Evolutionary conservation across 2,797 vertebrate genomes (phyloP).

Genomic region (Sphenodon punctatus): DNA sequence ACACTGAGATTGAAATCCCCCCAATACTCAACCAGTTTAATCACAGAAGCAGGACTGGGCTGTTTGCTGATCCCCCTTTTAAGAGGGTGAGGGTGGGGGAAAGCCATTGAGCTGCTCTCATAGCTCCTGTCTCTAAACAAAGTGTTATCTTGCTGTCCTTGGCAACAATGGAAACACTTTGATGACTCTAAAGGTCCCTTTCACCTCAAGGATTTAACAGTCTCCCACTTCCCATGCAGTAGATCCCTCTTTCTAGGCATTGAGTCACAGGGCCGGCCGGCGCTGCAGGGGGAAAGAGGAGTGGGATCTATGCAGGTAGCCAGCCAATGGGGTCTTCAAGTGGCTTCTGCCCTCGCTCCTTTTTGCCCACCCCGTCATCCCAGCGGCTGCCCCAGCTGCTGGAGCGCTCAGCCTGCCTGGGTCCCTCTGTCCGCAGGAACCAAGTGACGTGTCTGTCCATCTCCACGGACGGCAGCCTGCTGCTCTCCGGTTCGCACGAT

Average conservation of each 20-base stretch:
- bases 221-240: too few relatives aligned
- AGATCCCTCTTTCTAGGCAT: too few relatives aligned
- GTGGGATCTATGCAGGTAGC: background rate
- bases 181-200: too few relatives aligned
- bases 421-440: constrained; percentile 75
- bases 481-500: constrained; percentile 93
- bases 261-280: too few relatives aligned
- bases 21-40: too few relatives aligned
- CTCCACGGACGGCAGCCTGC: constrained; percentile 89
- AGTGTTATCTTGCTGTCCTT: too few relatives aligned
- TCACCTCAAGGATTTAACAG: background rate
- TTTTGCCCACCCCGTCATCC: too few relatives aligned
- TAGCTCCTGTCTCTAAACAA: too few relatives aligned
- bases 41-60: background rate
- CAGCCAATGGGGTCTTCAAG: background rate
- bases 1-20: too few relatives aligned
- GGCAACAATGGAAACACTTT: too few relatives aligned
- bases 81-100: background rate
- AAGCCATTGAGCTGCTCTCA: background rate
- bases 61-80: background rate
- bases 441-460: constrained; percentile 92
- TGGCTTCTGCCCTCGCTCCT: background rate
- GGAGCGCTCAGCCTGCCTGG: background rate
- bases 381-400: background rate
- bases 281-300: background rate